Evolutionary conservation across 1,140 invertebrate genomes (phyloP), one percentile per base, ranked within the genome.

Genomic region (Bombus consobrinus): DNA sequence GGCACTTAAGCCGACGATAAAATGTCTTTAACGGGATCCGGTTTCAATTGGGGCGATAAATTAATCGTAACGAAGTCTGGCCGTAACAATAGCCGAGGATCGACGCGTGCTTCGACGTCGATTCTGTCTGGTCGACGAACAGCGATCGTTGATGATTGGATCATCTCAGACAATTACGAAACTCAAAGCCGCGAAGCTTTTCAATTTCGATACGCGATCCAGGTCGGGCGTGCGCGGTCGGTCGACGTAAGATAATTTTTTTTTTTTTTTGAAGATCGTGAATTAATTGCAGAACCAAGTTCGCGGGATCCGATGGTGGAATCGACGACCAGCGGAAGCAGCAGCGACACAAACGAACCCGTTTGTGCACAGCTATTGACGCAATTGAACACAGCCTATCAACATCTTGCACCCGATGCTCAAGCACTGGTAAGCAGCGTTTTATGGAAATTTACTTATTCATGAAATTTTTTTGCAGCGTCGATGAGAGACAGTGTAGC

Each of bases 281-380:
- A n/a, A 22, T 74, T 85, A n/a, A 66, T 89, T 89, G 43, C 77
- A 95, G 95, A 95, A 85, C 94, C 95, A 22, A 95, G 93, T 85
- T 95, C 95, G 37, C 91, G 95, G 43, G 95, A 95, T 91, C 95
- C 95, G 62, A 95, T 95, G 95, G 93, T 95, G 37, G 95, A 95
- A 82, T 94, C 94, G 25, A 95, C 93, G 13, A 95, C 93, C 82
- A 95, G 94, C 68, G 94, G 94, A 57, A 94, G 93, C 39, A 94
- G 94, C 69, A 95, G 94, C 25, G 93, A 94, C 28, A 93, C 92
- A 76, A 95, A 95, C 72, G 95, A 94, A 79, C 95, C 95, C 71
- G 95, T 95, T 91, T 95, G 95, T 85, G 93, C 95, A 73, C 95
- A 95, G 88, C 83, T 95, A 43, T 91, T 95, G 78, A 95, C 94